phyloP scores from a whole-genome alignment of 92 coral and sea anemone species.

The Desmophyllum pertusum region DNA sequence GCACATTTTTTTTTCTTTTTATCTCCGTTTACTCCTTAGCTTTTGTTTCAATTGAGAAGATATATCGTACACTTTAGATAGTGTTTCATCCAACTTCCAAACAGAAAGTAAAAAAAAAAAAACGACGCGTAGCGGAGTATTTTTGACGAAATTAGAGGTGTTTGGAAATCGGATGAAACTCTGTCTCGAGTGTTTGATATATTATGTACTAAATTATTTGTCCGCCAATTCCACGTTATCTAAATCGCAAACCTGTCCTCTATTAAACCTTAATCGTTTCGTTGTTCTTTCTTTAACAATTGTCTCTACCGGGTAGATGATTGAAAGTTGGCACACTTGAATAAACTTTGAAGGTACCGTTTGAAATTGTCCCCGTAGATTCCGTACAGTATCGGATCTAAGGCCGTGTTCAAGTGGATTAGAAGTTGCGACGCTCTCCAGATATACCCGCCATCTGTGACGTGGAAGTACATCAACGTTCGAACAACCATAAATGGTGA shows the following conservation, averaged over 20 bases:
- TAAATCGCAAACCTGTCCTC: neutral
- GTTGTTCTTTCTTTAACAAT: neutral
- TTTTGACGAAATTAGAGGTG: too few species aligned
- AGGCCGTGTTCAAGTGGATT: constrained; percentile 32
- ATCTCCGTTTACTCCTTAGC: too few species aligned
- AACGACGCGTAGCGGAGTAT: too few species aligned
- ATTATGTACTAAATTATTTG: neutral
- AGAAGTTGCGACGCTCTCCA: constrained; percentile 54
- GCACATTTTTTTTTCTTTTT: too few species aligned
- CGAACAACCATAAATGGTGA: constrained; percentile 46
- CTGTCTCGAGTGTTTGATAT: too few species aligned
- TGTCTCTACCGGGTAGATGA: neutral
- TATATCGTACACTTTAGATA: too few species aligned
- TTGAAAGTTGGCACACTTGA: neutral
- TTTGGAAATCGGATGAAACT: too few species aligned
- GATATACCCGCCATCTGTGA: constrained; percentile 23
- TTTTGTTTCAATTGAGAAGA: too few species aligned
- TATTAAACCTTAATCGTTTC: neutral
- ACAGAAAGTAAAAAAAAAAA: too few species aligned
- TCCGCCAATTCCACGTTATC: neutral
- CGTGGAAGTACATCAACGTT: constrained; percentile 43
- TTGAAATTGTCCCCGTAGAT: constrained; percentile 35
- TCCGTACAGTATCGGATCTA: constrained; percentile 52
- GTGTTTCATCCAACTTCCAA: too few species aligned
- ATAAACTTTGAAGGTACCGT: constrained; percentile 10